These are phyloP conservation scores for Lycorma delicatula DNA, from an alignment of 1,140 invertebrate genomes.

Conservation along the genomic window DNA sequence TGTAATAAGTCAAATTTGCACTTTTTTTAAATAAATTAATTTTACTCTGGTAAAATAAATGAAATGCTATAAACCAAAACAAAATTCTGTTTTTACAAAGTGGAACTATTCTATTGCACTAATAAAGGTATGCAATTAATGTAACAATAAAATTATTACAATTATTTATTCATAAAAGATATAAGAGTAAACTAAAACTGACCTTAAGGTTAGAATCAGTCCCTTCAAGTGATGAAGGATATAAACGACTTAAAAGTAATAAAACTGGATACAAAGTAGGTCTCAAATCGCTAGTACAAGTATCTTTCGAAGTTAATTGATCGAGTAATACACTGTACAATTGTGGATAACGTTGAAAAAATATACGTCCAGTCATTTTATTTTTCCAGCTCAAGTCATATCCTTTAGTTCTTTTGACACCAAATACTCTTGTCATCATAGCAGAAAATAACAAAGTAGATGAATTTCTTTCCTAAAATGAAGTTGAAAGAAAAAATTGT, in stretches of 20 bases:
- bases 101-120: neutral
- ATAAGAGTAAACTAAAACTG: conserved; percentile 7
- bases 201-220: conserved; percentile 28
- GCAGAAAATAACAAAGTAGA: conserved; percentile 76
- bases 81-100: neutral
- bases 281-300: conserved; percentile 22
- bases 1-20: no score
- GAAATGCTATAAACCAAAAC: neutral
- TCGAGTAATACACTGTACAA: conserved; percentile 69
- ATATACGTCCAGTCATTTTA: conserved; percentile 64
- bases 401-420: conserved; percentile 62
- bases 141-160: neutral
- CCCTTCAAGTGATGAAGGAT: conserved; percentile 60
- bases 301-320: conserved; percentile 47
- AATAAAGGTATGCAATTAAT: conserved; percentile 1
- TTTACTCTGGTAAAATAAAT: neutral
- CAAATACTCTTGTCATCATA: conserved; percentile 82
- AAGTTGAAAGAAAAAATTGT: no score
- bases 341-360: conserved; percentile 75
- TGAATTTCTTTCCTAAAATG: conserved; percentile 67
- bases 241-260: conserved; percentile 67
- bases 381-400: conserved; percentile 66
- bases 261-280: conserved; percentile 62
- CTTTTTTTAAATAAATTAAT: neutral
- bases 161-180: neutral